Evolutionary conservation across 2,797 vertebrate genomes (phyloP), one percentile per base, ranked within the genome.

Genomic region (Scolopax bukidnonensis): DNA sequence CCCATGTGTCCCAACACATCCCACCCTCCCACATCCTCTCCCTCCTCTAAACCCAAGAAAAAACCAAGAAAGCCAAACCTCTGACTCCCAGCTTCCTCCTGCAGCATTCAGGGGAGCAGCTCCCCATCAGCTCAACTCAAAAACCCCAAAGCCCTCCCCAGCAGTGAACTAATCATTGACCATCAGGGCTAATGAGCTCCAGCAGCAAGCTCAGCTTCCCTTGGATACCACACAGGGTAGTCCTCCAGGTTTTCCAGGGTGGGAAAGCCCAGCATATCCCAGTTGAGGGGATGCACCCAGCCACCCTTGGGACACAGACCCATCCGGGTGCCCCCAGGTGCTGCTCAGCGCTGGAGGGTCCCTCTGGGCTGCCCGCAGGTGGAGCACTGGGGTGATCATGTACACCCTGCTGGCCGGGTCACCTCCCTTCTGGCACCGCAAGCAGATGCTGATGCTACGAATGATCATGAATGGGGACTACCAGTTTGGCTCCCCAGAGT

Each of bases 391-490:
- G 2, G 99, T 99, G 78, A 99, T 99, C 97, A 99, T 99, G 99
- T 99, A 99, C 98, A 99, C 99, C 1, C 97, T 99, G 83, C 98
- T 99, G 65, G 99, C 99, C 0, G 99, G 99, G 76, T 99, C 99
- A 9, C 99, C 99, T 0, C 99, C 99, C 4, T 99, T 99, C 98
- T 99, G 99, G 99, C 99, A 99, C 98, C 98, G 99, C 90, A 99
- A 99, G 91, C 99, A 99, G 98, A 99, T 99, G 98, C 96, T 99
- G 97, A 99, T 99, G 99, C 98, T 99, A 93, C 98, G 99, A 53
- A 99, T 99, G 99, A 99, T 99, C 94, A 98, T 99, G 98, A 97
- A 98, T 0, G 99, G 99, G 54, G 98, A 93, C 21, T 99, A 99
- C 78, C 98, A 99, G 71, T 99, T 99, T 16, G 97, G 98, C 15